These are phyloP conservation scores for Nemotelus nigrinus DNA, from an alignment of 2,888 invertebrate species.

Conservation along the genomic window DNA sequence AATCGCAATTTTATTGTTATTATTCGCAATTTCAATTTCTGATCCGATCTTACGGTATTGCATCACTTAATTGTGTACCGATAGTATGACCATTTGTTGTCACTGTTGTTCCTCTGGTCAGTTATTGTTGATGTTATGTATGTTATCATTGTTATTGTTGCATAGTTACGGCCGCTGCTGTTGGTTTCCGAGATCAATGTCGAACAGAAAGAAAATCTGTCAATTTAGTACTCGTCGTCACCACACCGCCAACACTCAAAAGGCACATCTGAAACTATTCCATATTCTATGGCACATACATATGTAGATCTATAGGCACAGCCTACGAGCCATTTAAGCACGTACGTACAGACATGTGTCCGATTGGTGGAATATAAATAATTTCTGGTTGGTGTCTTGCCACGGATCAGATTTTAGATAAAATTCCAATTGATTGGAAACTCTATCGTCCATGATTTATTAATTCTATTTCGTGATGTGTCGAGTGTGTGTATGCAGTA, in stretches of 20 bases:
- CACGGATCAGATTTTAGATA: conserved; percentile 25
- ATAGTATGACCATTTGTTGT: conserved; percentile 33
- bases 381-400: not conserved
- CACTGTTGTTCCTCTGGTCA: not conserved
- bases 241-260: conserved; percentile 8
- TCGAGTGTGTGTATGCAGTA: too few species aligned
- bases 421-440: conserved; percentile 41
- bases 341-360: too few species aligned
- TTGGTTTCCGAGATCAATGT: conserved; percentile 6
- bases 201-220: conserved; percentile 26
- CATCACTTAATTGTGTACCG: conserved; percentile 39
- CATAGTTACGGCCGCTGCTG: not conserved
- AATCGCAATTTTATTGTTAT: conserved; percentile 44
- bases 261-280: not conserved
- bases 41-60: conserved; percentile 39
- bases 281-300: not conserved
- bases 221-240: conserved; percentile 26
- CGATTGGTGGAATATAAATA: too few species aligned
- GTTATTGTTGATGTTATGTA: not conserved
- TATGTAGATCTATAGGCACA: too few species aligned
- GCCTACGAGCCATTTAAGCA: too few species aligned
- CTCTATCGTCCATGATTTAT: conserved; percentile 38
- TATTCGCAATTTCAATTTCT: conserved; percentile 41
- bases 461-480: conserved; percentile 29
- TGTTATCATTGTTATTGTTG: not conserved